A percentile compares a stretch with the other conserved stretches of the same genome.
These are phyloP conservation scores for Eclectus roratus DNA, from an alignment of 2,113 vertebrate species.

Conservation along the genomic window DNA sequence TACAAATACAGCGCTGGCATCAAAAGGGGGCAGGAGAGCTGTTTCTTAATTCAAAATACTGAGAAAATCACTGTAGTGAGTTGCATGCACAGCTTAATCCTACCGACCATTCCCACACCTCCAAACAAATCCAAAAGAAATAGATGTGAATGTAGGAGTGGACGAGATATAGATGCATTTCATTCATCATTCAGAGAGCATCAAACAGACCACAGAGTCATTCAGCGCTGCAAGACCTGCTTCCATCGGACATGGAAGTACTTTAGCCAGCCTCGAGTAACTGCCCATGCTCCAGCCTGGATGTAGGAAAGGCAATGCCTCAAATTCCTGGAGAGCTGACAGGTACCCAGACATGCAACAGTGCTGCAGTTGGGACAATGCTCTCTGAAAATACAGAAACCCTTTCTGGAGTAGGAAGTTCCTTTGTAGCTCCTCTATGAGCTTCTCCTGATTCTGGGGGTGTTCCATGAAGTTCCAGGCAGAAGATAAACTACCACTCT, in stretches of 20 bases:
- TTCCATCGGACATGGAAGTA: background rate
- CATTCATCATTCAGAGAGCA: background rate
- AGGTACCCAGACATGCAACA: background rate
- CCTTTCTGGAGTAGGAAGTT: background rate
- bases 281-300: background rate
- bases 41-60: background rate
- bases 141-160: background rate
- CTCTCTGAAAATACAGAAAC: background rate
- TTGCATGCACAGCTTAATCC: background rate
- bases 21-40: background rate
- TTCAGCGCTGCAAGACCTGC: background rate
- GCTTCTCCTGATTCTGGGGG: background rate
- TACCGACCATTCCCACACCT: background rate
- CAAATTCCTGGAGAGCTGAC: conserved; percentile 38
- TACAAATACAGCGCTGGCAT: background rate
- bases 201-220: background rate
- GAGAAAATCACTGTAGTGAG: background rate
- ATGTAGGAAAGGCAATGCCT: conserved; percentile 21
- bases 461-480: background rate
- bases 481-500: background rate
- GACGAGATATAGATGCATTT: background rate
- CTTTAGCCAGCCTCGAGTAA: background rate
- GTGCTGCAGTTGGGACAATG: background rate
- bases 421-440: background rate
- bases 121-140: background rate